Evolutionary conservation across 1,140 invertebrate genomes (phyloP).

Genomic region (Bombus sibiricus): DNA sequence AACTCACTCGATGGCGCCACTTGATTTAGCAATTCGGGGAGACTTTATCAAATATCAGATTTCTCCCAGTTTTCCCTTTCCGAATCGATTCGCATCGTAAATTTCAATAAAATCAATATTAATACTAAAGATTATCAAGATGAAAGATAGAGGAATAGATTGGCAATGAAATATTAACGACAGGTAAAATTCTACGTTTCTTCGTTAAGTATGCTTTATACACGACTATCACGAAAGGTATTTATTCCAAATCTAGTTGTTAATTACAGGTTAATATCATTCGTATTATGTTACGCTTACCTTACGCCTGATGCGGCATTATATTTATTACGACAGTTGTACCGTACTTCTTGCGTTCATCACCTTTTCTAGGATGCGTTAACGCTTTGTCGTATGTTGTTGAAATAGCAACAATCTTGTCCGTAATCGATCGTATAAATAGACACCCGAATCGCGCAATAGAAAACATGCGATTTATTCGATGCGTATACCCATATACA

Average conservation of each 20-base stretch:
- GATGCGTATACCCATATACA: neutral
- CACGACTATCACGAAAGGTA: neutral
- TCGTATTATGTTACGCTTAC: neutral
- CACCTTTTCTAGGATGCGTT: neutral
- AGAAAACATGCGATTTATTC: neutral
- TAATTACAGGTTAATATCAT: neutral
- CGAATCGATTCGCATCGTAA: no score
- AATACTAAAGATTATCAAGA: neutral
- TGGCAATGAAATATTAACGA: neutral
- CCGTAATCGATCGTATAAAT: constrained; percentile 15
- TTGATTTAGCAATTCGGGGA: neutral
- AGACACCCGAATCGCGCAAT: neutral
- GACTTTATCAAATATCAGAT: neutral
- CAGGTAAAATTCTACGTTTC: neutral
- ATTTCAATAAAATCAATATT: neutral
- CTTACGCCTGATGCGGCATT: neutral
- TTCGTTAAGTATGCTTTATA: neutral
- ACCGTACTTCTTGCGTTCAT: neutral
- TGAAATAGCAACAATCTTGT: constrained; percentile 13
- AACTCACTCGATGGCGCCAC: constrained; percentile 33
- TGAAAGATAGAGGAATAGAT: neutral
- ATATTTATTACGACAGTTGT: neutral
- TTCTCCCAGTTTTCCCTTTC: neutral
- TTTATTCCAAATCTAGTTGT: neutral
- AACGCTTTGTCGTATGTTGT: neutral